phyloP scores from a whole-genome alignment of 2,113 vertebrate genomes.

The Pavo muticus region DNA sequence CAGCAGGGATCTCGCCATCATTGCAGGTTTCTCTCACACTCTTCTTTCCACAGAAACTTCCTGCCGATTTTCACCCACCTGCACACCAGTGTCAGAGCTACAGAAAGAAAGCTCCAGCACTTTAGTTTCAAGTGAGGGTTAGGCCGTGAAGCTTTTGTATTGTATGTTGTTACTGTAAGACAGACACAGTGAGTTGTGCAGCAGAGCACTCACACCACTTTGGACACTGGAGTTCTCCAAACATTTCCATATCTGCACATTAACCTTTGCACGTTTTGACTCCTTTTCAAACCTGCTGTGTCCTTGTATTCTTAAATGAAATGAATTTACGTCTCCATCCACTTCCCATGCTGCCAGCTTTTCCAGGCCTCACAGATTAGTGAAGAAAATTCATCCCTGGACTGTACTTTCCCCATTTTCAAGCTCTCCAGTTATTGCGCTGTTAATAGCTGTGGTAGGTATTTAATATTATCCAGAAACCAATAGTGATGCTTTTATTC shows the following conservation, averaged over 20 bases:
- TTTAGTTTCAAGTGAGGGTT: not conserved
- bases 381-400: conserved; percentile 8
- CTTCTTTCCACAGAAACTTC: not conserved
- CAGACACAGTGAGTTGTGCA: not conserved
- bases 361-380: not conserved
- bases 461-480: conserved; percentile 23
- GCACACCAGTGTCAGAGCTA: not conserved
- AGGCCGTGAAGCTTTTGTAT: not conserved
- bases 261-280: not conserved
- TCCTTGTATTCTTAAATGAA: not conserved
- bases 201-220: not conserved
- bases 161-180: not conserved
- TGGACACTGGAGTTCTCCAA: not conserved
- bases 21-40: not conserved
- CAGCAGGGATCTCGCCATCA: not conserved
- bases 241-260: not conserved
- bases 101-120: not conserved
- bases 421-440: not conserved
- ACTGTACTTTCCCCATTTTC: not conserved
- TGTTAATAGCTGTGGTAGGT: conserved; percentile 3
- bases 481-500: conserved; percentile 6
- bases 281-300: not conserved
- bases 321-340: not conserved
- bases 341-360: not conserved
- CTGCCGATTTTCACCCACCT: not conserved